These are phyloP conservation scores for Cetonia aurata DNA, from an alignment of 2,888 invertebrate genomes.

Conservation along the genomic window DNA sequence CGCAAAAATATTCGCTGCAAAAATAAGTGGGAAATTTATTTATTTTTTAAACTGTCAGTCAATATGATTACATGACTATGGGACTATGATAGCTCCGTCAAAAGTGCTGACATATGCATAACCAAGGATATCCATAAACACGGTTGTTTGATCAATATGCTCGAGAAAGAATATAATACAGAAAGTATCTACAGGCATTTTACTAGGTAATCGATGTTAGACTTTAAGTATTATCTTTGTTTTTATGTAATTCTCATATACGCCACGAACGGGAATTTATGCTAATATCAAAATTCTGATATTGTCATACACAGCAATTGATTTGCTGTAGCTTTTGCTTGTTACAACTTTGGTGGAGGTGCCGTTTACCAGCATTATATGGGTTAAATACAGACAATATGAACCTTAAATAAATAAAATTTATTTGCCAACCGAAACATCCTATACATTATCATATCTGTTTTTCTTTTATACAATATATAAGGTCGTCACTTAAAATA, in stretches of 20 bases:
- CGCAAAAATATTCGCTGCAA: background rate
- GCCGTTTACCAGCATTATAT: too few species aligned
- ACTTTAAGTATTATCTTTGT: background rate
- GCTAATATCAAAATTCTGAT: too few species aligned
- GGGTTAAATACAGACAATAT: too few species aligned
- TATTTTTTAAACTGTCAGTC: background rate
- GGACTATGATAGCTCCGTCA: conserved; percentile 20
- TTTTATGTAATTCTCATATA: too few species aligned
- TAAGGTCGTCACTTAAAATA: conserved; percentile 18
- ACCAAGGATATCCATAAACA: background rate
- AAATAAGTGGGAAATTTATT: conserved; percentile 8
- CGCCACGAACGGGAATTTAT: background rate
- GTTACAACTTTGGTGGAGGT: too few species aligned
- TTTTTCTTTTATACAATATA: conserved; percentile 21
- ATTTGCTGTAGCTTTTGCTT: too few species aligned
- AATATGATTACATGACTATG: conserved; percentile 11
- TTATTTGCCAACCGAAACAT: conserved; percentile 37
- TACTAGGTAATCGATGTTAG: background rate
- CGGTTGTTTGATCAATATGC: conserved; percentile 29
- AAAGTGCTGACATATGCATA: conserved; percentile 23
- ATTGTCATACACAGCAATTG: too few species aligned
- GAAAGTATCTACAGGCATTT: background rate
- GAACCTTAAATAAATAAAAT: conserved; percentile 36
- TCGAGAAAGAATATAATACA: too few species aligned
- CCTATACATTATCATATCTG: conserved; percentile 19